Conservation (phyloP, 2,888 invertebrate genomes). For the Athalia rosae region DNA sequence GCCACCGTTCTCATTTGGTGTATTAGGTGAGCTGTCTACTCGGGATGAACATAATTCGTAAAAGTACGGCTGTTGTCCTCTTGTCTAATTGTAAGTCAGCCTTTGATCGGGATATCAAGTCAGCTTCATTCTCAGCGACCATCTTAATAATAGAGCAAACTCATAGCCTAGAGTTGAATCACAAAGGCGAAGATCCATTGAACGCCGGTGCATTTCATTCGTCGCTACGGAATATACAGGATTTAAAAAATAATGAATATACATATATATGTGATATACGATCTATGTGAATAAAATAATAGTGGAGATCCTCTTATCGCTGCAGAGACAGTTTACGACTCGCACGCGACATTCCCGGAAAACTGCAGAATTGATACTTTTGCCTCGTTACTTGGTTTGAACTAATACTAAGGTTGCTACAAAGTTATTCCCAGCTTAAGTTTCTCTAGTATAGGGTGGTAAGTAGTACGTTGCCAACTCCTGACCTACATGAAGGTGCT, state of each 20-base stretch:
- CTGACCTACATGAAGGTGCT: background rate
- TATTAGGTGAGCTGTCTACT: background rate
- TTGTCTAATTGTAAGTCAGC: background rate
- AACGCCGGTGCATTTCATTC: too few species aligned
- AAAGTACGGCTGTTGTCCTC: background rate
- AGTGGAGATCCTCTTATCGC: background rate
- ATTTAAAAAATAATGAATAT: too few species aligned
- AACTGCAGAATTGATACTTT: slow-evolving; percentile 16
- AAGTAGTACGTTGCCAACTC: slow-evolving; percentile 11
- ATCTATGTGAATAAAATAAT: background rate
- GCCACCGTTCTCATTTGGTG: slow-evolving; percentile 5
- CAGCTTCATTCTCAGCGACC: too few species aligned
- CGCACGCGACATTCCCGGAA: slow-evolving; percentile 7
- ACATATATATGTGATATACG: background rate
- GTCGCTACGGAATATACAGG: too few species aligned
- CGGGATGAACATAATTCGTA: background rate
- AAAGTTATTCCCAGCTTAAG: background rate
- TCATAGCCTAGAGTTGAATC: too few species aligned
- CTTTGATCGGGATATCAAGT: too few species aligned
- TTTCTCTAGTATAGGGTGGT: background rate
- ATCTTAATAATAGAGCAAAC: too few species aligned
- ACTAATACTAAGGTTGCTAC: too few species aligned
- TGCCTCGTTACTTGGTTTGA: background rate
- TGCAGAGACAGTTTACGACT: background rate
- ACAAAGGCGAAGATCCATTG: too few species aligned